Evolutionary conservation across 2,113 vertebrate genomes (phyloP).

Genomic region (Hippopotamus amphibius): DNA sequence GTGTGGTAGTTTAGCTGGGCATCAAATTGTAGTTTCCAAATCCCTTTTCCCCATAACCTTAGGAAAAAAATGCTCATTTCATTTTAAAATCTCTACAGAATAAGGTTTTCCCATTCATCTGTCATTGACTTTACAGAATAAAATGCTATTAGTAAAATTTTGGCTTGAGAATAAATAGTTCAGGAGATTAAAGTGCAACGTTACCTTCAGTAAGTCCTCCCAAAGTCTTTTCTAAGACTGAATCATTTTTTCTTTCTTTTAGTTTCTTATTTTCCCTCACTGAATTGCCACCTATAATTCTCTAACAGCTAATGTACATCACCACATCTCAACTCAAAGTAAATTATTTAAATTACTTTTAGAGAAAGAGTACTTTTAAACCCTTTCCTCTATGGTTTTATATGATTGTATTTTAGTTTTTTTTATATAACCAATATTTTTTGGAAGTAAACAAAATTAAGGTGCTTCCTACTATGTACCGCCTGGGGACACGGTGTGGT

Average conservation of each 20-base stretch:
- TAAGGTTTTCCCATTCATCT: neutral
- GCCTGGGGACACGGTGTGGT: accelerated
- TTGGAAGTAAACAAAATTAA: neutral
- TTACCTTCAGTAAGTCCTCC: too few relatives aligned
- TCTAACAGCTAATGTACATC: neutral
- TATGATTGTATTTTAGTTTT: neutral
- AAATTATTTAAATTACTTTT: neutral
- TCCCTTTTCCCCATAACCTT: neutral
- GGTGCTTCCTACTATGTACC: too few relatives aligned
- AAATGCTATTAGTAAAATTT: neutral
- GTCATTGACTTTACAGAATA: neutral
- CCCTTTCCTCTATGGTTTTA: neutral
- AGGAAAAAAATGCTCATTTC: neutral
- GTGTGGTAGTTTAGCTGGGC: neutral
- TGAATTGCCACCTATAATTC: neutral
- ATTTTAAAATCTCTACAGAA: neutral
- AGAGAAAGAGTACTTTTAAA: neutral
- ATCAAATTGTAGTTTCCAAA: neutral
- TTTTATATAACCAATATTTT: neutral
- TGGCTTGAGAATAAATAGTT: neutral
- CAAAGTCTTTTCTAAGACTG: neutral
- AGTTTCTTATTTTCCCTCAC: neutral
- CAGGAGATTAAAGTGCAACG: too few relatives aligned
- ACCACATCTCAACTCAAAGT: neutral
- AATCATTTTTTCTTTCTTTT: neutral